Evolutionary conservation across 2,888 invertebrate genomes (phyloP).

Genomic region (Formica aserva): DNA sequence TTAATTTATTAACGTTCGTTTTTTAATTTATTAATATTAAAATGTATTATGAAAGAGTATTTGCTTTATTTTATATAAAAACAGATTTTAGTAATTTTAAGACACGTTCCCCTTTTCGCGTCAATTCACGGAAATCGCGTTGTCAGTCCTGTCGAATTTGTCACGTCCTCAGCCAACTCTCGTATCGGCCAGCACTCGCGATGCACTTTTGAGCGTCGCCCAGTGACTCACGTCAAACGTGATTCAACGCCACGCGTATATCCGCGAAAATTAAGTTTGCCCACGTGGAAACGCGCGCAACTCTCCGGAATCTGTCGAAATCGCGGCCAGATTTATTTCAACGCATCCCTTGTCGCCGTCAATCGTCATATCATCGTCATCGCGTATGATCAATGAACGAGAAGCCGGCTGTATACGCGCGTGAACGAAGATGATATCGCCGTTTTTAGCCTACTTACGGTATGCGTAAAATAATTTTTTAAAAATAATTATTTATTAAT

Average conservation of each 20-base stretch:
- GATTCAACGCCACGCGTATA: slow-evolving; percentile 33
- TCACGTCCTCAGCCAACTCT: slow-evolving; percentile 37
- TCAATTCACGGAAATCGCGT: slow-evolving; percentile 11
- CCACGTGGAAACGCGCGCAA: slow-evolving; percentile 52
- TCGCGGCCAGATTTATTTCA: slow-evolving; percentile 59
- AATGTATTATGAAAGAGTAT: not conserved
- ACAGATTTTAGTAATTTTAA: slow-evolving; percentile 4
- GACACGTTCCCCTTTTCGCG: not conserved
- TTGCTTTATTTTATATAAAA: not conserved
- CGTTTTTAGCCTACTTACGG: not conserved
- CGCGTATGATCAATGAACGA: too few relatives aligned
- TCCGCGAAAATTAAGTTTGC: slow-evolving; percentile 66
- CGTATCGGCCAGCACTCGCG: slow-evolving; percentile 31
- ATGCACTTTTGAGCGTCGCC: slow-evolving; percentile 29
- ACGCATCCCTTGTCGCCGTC: slow-evolving; percentile 32
- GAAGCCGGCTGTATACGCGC: too few relatives aligned
- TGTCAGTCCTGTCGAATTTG: slow-evolving; percentile 51
- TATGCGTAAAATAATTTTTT: not conserved
- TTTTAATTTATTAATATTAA: not conserved
- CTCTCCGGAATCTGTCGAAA: slow-evolving; percentile 57
- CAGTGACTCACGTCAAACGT: slow-evolving; percentile 39
- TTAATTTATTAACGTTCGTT: not conserved
- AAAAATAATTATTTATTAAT: slow-evolving; percentile 8
- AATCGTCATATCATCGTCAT: too few relatives aligned
- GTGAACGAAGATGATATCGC: not conserved